phyloP scores from a whole-genome alignment of 2,113 vertebrate species.

The Hippocampus barbouri region DNA sequence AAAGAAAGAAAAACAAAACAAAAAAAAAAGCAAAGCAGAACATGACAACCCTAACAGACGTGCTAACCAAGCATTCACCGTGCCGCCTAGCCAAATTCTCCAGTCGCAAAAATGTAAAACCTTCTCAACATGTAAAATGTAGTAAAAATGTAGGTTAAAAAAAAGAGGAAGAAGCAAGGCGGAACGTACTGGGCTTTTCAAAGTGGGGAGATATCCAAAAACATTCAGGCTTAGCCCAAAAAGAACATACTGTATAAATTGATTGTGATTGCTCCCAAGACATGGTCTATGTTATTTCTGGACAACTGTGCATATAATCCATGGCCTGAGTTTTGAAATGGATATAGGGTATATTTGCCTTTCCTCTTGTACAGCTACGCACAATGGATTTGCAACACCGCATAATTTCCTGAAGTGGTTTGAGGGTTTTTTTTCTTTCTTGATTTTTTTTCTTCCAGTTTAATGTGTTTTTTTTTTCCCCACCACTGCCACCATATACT shows the following conservation, averaged over 20 bases:
- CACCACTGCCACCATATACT: background rate
- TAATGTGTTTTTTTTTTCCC: background rate
- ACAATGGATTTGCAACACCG: background rate
- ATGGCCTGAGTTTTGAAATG: background rate
- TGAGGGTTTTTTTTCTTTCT: background rate
- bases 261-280: background rate
- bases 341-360: background rate
- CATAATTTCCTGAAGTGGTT: background rate
- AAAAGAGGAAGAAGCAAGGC: background rate
- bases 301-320: background rate
- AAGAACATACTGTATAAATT: background rate
- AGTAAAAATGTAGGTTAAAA: background rate
- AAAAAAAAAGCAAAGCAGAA: no score
- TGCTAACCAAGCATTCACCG: no score
- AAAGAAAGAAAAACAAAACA: no score
- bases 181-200: slow-evolving; percentile 9
- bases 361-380: background rate
- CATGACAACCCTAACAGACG: no score
- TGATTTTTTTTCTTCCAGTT: background rate
- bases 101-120: no score
- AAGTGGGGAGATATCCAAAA: slow-evolving; percentile 15
- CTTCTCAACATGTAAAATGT: slow-evolving; percentile 7
- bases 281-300: background rate
- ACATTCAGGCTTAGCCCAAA: background rate
- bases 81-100: no score